Evolutionary conservation across 2,113 vertebrate genomes (phyloP), one percentile per base, ranked within the genome.

Genomic region (Zeus faber): DNA sequence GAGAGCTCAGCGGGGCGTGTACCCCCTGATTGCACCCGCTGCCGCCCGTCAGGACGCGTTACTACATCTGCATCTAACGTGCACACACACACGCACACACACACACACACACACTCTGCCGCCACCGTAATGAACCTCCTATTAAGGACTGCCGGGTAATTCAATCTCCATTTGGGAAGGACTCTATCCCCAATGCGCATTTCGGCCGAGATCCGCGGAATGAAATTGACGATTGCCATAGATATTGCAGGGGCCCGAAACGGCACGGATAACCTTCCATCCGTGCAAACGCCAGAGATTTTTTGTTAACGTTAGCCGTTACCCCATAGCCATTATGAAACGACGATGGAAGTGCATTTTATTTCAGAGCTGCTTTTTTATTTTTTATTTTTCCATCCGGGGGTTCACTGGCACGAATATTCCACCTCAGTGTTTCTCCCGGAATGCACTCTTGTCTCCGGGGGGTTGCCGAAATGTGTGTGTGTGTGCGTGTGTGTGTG

Each of bases 381-480:
- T 71, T 79, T 66, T 41, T 61, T 75, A 64, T 45, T 60, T 65
- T 64, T 77, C 65, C 54, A 22, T 58, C 60, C 58, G 55, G 47
- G 57, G 80, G 85, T 65, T 82, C 77, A 82, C 67, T 82, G 82
- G 76, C 81, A 82, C 74, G 69, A 67, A 85, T 87, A 85, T 87
- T 87, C 81, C 81, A 85, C 79, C 77, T 83, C 79, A 65, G 60
- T 80, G 79, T 82, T 77, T 72, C 71, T 68, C 56, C 58, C 67
- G 49, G 71, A 59, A n/a, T n/a, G n/a, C n/a, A n/a, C n/a, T n/a
- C n/a, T 66, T 70, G 79, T 82, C 85, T 78, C 82, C 55, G 3
- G n/a, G n/a, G n/a, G n/a, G n/a, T n/a, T n/a, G n/a, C n/a, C n/a
- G n/a, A n/a, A n/a, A n/a, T n/a, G n/a, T n/a, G n/a, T n/a, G n/a